Evolutionary conservation across 1,140 invertebrate species (phyloP), one percentile per base, ranked within the genome.

Genomic region (Dendroctonus valens): DNA sequence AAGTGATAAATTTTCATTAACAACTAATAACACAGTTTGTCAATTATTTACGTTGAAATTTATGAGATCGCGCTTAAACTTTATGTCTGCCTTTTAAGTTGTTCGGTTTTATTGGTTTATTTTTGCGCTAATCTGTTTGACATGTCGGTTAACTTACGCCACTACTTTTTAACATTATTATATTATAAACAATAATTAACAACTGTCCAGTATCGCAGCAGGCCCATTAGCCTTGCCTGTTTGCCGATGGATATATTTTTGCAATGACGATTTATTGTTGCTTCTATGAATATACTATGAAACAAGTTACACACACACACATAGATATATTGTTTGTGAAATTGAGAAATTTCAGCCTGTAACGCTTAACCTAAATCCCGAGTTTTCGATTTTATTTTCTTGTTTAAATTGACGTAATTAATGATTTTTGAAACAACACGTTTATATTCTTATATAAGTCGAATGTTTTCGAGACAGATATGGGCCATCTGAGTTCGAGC

Each of bases 1-100:
- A 52, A 52, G 50, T 52, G n/a, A 52, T 52, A 52, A 52, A 52
- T 52, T 52, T 52, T 52, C 50, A 52, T 52, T 52, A 52, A 52
- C 50, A 26, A 52, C 50, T 52, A 52, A 52, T 52, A 7, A 12
- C 50, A 9, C n/a, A 26, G 50, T 37, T 14, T 52, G 50, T 52
- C 50, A 52, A 52, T 52, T 52, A 26, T 52, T 52, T 52, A 26
- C 15, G 50, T 37, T 37, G 50, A 52, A 12, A 52, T 52, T 52
- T 52, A 52, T 52, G 46, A 5, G 46, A 48, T 26, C 26, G 46
- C 9, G 50, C 50, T n/a, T 3, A 26, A 52, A 26, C 50, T 52
- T 52, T 52, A 52, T n/a, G 38, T 52, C 50, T 52, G 12, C 50
- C 37, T 52, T 37, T 48, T 14, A 26, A 26, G 50, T 14, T 52